Evolutionary conservation across 1,140 invertebrate species (phyloP).

Genomic region (Euwallacea similis): DNA sequence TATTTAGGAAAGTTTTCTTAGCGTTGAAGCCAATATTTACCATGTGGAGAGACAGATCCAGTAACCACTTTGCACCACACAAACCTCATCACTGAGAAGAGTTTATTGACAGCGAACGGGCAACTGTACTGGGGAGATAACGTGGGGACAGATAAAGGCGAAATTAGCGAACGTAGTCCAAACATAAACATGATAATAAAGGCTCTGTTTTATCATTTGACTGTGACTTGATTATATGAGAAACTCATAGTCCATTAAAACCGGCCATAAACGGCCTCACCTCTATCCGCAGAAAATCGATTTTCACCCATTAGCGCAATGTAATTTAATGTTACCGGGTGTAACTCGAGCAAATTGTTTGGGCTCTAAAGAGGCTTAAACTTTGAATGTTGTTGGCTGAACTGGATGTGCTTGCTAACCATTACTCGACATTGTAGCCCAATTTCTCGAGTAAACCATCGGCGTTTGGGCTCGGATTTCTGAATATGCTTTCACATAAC

Average conservation of each 20-base stretch:
- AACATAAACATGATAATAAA: conserved; percentile 11
- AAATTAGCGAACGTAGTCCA: conserved; percentile 22
- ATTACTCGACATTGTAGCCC: no score
- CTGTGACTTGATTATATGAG: no score
- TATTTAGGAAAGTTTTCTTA: no score
- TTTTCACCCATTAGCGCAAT: no score
- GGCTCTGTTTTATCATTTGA: neutral
- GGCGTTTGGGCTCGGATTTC: neutral
- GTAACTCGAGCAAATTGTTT: neutral
- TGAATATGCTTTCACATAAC: neutral
- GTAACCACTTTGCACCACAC: neutral
- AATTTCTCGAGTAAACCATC: neutral
- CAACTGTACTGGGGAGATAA: conserved; percentile 7
- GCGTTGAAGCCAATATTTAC: no score
- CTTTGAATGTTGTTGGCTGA: neutral
- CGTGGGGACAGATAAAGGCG: conserved; percentile 1
- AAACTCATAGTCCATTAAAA: no score
- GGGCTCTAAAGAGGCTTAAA: conserved; percentile 4
- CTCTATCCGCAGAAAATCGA: no score
- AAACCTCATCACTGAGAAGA: conserved; percentile 1
- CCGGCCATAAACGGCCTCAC: no score
- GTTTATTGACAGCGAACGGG: conserved; percentile 10
- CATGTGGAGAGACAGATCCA: no score
- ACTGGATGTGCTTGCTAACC: no score
- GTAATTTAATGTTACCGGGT: neutral